Conservation (phyloP, 2,888 invertebrate species). For the Carpatolechia fugitivella region DNA sequence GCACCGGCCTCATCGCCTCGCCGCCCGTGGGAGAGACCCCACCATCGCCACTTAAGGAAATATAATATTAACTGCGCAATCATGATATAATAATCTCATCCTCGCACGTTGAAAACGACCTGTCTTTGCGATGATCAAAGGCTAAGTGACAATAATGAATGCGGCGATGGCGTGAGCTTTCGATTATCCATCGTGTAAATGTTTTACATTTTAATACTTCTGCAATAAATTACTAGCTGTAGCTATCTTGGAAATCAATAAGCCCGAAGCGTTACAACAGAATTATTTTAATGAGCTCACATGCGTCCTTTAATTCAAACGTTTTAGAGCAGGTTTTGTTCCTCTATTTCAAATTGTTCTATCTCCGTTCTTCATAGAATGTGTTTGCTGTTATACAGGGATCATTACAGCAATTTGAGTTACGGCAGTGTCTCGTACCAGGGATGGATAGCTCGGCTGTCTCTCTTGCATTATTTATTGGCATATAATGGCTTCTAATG, state of each 20-base stretch:
- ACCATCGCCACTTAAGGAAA: conserved; percentile 59
- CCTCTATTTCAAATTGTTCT: neutral
- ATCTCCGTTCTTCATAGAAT: conserved; percentile 26
- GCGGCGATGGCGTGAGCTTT: conserved; percentile 39
- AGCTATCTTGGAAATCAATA: neutral
- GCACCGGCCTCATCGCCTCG: conserved; percentile 30
- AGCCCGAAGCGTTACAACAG: conserved; percentile 3
- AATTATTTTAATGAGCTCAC: conserved; percentile 16
- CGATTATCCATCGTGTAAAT: conserved; percentile 27
- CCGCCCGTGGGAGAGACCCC: conserved; percentile 46
- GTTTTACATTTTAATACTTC: conserved; percentile 17
- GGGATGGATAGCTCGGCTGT: conserved; percentile 62
- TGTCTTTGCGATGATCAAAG: conserved; percentile 45
- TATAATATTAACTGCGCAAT: conserved; percentile 69
- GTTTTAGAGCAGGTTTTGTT: neutral
- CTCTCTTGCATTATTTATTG: conserved; percentile 73
- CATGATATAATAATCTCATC: conserved; percentile 66
- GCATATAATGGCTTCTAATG: conserved; percentile 76
- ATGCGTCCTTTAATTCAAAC: conserved; percentile 6
- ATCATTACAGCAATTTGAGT: conserved; percentile 65
- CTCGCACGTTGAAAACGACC: conserved; percentile 54
- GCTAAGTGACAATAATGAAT: conserved; percentile 55
- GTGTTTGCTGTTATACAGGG: conserved; percentile 48
- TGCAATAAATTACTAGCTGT: conserved; percentile 9
- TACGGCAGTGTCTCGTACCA: conserved; percentile 54